Percentiles rank a stretch among this genome's conserved stretches.
Conservation (phyloP, 2,888 invertebrate species). For the Tinea trinotella region DNA sequence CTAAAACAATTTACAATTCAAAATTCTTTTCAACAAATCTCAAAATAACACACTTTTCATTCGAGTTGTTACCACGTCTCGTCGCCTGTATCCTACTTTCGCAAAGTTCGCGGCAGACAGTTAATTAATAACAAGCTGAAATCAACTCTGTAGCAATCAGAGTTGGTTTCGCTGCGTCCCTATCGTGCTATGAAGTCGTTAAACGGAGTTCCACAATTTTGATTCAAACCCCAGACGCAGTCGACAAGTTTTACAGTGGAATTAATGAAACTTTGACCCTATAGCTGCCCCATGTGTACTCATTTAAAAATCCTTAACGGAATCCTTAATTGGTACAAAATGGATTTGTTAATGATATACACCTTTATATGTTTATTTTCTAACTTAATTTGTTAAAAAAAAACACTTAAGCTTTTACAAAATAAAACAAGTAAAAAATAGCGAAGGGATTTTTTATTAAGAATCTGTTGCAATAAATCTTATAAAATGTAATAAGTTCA, state of each 20-base stretch:
- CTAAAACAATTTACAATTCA: background rate
- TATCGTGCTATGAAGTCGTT: constrained; percentile 33
- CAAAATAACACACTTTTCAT: constrained; percentile 25
- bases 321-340: background rate
- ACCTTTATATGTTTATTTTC: no score
- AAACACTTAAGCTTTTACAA: no score
- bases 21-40: constrained; percentile 7
- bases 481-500: background rate
- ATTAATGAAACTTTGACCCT: constrained; percentile 25
- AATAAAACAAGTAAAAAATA: no score
- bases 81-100: constrained; percentile 21
- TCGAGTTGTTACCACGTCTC: constrained; percentile 37
- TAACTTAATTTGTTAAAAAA: no score
- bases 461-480: background rate
- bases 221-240: constrained; percentile 36
- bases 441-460: no score
- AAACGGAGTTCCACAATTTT: constrained; percentile 45
- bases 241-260: constrained; percentile 24
- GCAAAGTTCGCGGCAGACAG: constrained; percentile 28
- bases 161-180: constrained; percentile 28
- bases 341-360: background rate
- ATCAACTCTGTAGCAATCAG: constrained; percentile 27
- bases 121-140: constrained; percentile 47
- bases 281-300: constrained; percentile 21
- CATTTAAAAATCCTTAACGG: constrained; percentile 14